phyloP scores from a whole-genome alignment of 2,888 invertebrate species.

The Lacanobia oleracea region DNA sequence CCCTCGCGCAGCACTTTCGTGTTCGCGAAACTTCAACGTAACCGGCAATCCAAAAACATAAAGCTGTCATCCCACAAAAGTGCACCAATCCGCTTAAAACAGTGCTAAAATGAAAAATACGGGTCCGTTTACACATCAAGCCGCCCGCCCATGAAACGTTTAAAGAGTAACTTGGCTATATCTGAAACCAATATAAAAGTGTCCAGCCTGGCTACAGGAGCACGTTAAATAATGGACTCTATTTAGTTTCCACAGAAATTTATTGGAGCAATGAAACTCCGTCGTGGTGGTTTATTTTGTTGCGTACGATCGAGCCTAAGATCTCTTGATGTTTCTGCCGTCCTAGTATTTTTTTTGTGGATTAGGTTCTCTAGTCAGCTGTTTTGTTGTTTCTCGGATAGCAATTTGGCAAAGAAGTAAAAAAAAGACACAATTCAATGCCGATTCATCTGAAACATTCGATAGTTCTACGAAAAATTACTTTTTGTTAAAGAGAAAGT shows the following conservation, averaged over 20 bases:
- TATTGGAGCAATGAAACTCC: conserved; percentile 68
- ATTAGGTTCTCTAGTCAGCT: conserved; percentile 12
- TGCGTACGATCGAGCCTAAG: conserved; percentile 38
- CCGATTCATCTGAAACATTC: neutral
- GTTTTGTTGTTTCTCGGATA: neutral
- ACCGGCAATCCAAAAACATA: neutral
- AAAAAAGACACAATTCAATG: neutral
- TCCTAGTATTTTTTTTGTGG: conserved; percentile 52
- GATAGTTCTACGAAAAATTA: neutral
- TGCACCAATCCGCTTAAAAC: neutral
- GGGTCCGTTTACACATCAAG: conserved; percentile 3
- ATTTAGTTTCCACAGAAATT: conserved; percentile 66
- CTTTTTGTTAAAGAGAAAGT: neutral
- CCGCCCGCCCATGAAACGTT: conserved; percentile 1
- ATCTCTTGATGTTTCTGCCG: conserved; percentile 45
- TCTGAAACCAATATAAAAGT: conserved; percentile 55
- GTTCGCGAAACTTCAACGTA: neutral
- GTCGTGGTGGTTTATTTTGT: conserved; percentile 52
- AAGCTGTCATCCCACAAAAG: neutral
- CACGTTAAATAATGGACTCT: conserved; percentile 63
- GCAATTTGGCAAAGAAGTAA: neutral
- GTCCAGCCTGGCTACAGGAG: conserved; percentile 39
- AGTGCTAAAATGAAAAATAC: conserved; percentile 27
- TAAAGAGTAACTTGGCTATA: conserved; percentile 17
- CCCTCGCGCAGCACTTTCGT: neutral